Evolutionary conservation across 2,888 invertebrate genomes (phyloP).

Genomic region (Luffia ferchaultella): DNA sequence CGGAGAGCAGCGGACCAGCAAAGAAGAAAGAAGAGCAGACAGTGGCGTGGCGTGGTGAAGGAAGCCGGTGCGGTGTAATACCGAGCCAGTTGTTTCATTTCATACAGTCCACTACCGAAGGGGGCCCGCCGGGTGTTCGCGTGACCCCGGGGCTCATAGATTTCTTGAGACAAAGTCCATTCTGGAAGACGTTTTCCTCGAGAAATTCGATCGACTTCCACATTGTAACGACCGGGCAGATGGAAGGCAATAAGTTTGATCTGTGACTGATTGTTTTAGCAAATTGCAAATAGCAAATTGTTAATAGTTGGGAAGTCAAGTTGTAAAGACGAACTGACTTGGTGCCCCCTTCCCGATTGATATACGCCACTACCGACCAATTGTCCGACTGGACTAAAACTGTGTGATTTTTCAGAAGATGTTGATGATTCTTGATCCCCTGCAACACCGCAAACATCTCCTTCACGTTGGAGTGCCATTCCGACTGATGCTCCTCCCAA

Average conservation of each 20-base stretch:
- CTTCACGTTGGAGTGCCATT: slow-evolving; percentile 15
- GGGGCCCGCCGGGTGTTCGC: too few species aligned
- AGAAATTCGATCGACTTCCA: neutral
- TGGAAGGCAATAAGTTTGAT: too few species aligned
- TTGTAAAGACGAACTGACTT: slow-evolving; percentile 10
- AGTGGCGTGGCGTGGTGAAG: too few species aligned
- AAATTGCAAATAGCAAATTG: too few species aligned
- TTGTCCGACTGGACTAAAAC: slow-evolving; percentile 16
- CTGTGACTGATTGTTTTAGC: too few species aligned
- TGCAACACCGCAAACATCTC: slow-evolving; percentile 10
- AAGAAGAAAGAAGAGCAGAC: too few species aligned
- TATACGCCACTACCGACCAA: slow-evolving; percentile 13
- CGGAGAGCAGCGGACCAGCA: too few species aligned
- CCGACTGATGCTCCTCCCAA: slow-evolving; percentile 8
- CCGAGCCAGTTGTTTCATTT: too few species aligned
- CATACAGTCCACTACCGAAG: too few species aligned
- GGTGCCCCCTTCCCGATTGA: slow-evolving; percentile 17
- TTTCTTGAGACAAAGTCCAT: neutral
- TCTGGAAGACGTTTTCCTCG: neutral
- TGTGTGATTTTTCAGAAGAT: neutral
- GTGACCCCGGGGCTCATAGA: too few species aligned
- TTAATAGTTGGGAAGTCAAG: slow-evolving; percentile 6
- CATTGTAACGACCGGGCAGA: neutral
- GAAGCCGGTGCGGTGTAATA: too few species aligned
- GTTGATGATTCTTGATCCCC: slow-evolving; percentile 2